These are phyloP conservation scores for Marcusenius ussheri DNA, from an alignment of 2,113 vertebrate genomes.

Conservation along the genomic window DNA sequence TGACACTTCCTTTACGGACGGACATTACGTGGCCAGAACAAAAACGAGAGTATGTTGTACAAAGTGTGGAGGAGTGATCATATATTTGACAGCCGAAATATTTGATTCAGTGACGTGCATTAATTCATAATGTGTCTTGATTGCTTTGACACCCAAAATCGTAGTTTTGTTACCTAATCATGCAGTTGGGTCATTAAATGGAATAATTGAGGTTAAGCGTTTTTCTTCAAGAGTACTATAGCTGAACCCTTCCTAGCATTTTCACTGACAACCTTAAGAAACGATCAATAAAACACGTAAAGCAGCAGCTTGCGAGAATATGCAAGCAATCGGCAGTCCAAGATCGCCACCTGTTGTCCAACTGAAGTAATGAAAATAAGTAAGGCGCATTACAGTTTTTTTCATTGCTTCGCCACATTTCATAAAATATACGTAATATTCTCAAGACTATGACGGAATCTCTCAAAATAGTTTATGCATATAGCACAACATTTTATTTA, in stretches of 20 bases:
- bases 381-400: not conserved
- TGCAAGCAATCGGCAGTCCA: not conserved
- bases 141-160: not conserved
- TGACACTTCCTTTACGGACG: not conserved
- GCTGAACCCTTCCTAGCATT: not conserved
- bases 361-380: not conserved
- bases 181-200: not conserved
- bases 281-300: not conserved
- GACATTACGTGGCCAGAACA: not conserved
- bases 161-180: not conserved
- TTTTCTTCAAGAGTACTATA: not conserved
- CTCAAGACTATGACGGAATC: not conserved
- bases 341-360: slow-evolving; percentile 7
- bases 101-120: not conserved
- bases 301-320: not conserved
- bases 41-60: not conserved
- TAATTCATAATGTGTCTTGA: not conserved
- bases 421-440: not conserved
- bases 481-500: not conserved
- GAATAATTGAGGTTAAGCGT: not conserved
- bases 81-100: not conserved
- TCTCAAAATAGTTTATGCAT: not conserved
- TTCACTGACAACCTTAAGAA: not conserved
- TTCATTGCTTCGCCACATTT: not conserved
- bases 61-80: not conserved